Conservation (phyloP, 2,888 invertebrate genomes). For the Agrochola circellaris region DNA sequence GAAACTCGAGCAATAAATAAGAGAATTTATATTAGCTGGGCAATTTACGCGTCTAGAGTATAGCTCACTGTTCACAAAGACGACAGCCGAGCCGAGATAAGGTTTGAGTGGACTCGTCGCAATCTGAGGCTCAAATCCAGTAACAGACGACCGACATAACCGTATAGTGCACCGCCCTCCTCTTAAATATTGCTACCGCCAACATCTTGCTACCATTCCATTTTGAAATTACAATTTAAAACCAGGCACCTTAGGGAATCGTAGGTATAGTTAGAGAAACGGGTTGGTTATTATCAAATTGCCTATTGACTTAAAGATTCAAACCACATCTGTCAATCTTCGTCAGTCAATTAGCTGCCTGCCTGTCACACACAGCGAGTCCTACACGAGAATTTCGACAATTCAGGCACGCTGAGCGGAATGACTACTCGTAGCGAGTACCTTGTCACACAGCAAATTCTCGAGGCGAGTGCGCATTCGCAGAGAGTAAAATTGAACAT, state of each 20-base stretch:
- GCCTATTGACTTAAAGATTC: neutral
- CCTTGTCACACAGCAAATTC: too few species aligned
- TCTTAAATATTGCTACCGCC: constrained; percentile 41
- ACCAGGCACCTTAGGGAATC: neutral
- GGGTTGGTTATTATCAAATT: neutral
- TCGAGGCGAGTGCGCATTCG: too few species aligned
- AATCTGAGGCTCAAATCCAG: constrained; percentile 61
- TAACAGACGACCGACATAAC: constrained; percentile 54
- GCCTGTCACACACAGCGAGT: too few species aligned
- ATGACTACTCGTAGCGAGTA: too few species aligned
- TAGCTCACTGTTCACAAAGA: constrained; percentile 63
- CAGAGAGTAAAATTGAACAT: too few species aligned
- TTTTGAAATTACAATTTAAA: constrained; percentile 17
- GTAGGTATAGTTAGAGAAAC: neutral
- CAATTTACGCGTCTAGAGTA: constrained; percentile 64
- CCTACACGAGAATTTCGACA: too few species aligned
- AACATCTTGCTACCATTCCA: constrained; percentile 11
- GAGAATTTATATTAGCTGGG: constrained; percentile 61
- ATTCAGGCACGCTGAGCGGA: too few species aligned
- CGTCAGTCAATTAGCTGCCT: neutral
- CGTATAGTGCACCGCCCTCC: constrained; percentile 28
- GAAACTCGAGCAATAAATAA: constrained; percentile 45
- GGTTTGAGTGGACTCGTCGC: constrained; percentile 58
- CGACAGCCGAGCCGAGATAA: constrained; percentile 64
- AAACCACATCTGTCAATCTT: neutral